Conservation (phyloP, 2,113 vertebrate genomes). For the Eulemur rufifrons region DNA sequence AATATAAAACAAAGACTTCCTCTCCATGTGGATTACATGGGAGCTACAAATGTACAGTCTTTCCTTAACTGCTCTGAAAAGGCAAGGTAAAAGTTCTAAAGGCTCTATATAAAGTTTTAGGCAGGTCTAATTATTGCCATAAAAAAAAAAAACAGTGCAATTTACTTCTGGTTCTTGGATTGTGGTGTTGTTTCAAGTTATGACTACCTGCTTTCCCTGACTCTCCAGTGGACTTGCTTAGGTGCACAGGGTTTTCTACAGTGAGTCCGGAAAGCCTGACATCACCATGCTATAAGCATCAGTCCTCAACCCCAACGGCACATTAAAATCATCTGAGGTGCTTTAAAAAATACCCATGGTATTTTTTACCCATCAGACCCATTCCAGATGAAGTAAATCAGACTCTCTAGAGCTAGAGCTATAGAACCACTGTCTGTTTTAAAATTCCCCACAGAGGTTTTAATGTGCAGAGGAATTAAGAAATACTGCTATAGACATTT, state of each 20-base stretch:
- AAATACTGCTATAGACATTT: background rate
- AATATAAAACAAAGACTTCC: background rate
- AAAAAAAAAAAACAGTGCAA: background rate
- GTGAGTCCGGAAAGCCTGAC: background rate
- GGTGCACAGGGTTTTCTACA: background rate
- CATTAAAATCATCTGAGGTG: background rate
- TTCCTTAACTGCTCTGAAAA: background rate
- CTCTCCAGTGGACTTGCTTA: background rate
- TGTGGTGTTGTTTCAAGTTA: background rate
- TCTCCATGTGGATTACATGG: background rate
- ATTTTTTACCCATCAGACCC: too few relatives aligned
- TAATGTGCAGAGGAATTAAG: background rate
- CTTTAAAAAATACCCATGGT: background rate
- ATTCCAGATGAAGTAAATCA: background rate
- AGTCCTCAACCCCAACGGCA: background rate
- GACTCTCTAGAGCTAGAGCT: background rate
- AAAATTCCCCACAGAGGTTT: background rate
- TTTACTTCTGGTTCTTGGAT: background rate
- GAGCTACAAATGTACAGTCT: background rate
- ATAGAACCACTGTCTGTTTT: background rate
- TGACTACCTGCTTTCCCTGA: background rate
- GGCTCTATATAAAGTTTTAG: background rate
- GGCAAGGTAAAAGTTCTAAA: background rate
- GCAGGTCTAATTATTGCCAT: background rate
- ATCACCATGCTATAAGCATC: fast-evolving